Evolutionary conservation across 1,140 invertebrate species (phyloP).

Genomic region (Drosophila seguyi): DNA sequence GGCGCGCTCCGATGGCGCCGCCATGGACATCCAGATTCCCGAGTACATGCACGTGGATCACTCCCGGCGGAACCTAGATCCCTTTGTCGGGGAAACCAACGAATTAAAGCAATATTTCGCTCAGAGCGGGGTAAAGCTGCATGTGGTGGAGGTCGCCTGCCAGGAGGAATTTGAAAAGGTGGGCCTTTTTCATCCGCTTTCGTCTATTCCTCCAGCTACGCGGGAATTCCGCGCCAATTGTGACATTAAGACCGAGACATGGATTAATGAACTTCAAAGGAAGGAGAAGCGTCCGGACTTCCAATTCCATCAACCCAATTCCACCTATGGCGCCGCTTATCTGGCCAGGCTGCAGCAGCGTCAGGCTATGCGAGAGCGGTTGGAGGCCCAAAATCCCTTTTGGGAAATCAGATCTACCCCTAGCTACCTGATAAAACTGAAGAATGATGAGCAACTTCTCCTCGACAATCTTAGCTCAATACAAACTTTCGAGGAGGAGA

Average conservation of each 20-base stretch:
- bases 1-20: constrained; percentile 14
- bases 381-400: constrained; percentile 53
- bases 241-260: constrained; percentile 40
- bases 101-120: constrained; percentile 41
- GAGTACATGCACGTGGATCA: constrained; percentile 70
- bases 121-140: constrained; percentile 18
- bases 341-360: constrained; percentile 11
- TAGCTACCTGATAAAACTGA: constrained; percentile 35
- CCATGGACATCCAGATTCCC: constrained; percentile 50
- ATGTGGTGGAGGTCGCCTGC: constrained; percentile 43
- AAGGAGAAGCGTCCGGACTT: constrained; percentile 48
- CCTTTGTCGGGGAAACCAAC: constrained; percentile 54
- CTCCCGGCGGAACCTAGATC: constrained; percentile 52
- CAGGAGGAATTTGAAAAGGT: constrained; percentile 40
- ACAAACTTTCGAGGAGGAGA: constrained; percentile 55
- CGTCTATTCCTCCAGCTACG: not conserved
- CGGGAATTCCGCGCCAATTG: constrained; percentile 56
- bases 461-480: constrained; percentile 47
- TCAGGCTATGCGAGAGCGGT: not conserved
- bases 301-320: constrained; percentile 31
- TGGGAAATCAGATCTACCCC: constrained; percentile 25
- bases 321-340: constrained; percentile 46
- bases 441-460: constrained; percentile 27
- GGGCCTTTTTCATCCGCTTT: constrained; percentile 53
- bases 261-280: constrained; percentile 40